phyloP scores from a whole-genome alignment of 1,140 invertebrate species.

The Dreissena polymorpha region DNA sequence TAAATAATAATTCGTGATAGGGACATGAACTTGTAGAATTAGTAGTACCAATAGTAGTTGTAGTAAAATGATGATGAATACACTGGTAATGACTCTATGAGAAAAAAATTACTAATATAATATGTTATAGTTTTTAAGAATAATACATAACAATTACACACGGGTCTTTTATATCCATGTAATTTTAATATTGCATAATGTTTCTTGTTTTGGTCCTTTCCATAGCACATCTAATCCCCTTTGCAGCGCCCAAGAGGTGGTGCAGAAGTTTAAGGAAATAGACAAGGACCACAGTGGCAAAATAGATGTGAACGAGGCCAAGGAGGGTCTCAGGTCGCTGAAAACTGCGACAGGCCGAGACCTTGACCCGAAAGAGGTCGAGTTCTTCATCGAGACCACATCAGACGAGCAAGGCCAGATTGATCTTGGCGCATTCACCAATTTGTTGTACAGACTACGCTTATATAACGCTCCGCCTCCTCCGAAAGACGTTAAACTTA shows the following conservation, averaged over 20 bases:
- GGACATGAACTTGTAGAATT: no score
- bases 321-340: slow-evolving; percentile 59
- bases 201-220: slow-evolving; percentile 29
- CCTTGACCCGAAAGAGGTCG: slow-evolving; percentile 72
- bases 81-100: no score
- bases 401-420: slow-evolving; percentile 69
- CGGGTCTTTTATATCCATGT: no score
- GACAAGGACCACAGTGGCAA: slow-evolving; percentile 69
- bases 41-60: no score
- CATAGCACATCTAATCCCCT: slow-evolving; percentile 29
- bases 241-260: slow-evolving; percentile 66
- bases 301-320: slow-evolving; percentile 64
- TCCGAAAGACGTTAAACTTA: slow-evolving; percentile 36
- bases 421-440: slow-evolving; percentile 73
- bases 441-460: slow-evolving; percentile 69
- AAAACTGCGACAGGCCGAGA: slow-evolving; percentile 65
- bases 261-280: slow-evolving; percentile 68
- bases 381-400: slow-evolving; percentile 75
- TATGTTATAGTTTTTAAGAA: background rate
- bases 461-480: slow-evolving; percentile 71
- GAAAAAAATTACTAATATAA: background rate
- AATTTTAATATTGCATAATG: background rate
- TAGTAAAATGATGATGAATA: no score
- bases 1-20: no score
- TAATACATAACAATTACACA: no score